Percentiles rank a stretch among this genome's conserved stretches.
Conservation (phyloP, 2,888 invertebrate species). For the Epirrita christyi region DNA sequence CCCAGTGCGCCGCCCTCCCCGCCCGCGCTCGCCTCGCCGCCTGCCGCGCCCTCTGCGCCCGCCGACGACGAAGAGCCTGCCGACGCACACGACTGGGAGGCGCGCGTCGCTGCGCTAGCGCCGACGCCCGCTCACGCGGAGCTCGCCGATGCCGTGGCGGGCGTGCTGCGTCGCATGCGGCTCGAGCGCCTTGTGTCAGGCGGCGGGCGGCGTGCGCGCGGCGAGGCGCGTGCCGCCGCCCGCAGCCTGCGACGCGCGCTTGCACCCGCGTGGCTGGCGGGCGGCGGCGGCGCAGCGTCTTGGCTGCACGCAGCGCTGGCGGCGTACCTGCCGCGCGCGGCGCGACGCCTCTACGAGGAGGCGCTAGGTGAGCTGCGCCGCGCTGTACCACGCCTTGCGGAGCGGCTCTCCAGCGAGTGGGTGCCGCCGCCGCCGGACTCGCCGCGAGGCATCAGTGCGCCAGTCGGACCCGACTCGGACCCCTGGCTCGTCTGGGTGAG, state of each 20-base stretch:
- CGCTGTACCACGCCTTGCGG: constrained; percentile 53
- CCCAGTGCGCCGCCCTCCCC: constrained; percentile 27
- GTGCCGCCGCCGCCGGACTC: constrained; percentile 21
- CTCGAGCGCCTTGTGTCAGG: constrained; percentile 49
- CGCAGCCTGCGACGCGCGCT: constrained; percentile 49
- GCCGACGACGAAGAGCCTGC: constrained; percentile 30
- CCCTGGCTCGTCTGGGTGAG: constrained; percentile 55
- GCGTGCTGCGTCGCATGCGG: constrained; percentile 49
- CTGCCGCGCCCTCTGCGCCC: constrained; percentile 27
- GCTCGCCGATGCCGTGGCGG: constrained; percentile 50
- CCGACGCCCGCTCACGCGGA: constrained; percentile 53
- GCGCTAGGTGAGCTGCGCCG: constrained; percentile 52
- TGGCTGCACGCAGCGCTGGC: constrained; percentile 56
- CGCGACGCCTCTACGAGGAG: constrained; percentile 52
- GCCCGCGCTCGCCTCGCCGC: constrained; percentile 16
- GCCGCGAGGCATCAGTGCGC: constrained; percentile 35
- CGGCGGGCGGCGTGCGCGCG: constrained; percentile 29
- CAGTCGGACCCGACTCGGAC: constrained; percentile 37
- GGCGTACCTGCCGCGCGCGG: constrained; percentile 45
- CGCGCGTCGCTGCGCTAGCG: constrained; percentile 51
- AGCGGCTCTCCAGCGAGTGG: constrained; percentile 44
- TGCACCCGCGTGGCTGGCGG: constrained; percentile 24
- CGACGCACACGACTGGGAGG: constrained; percentile 53
- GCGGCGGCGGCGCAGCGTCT: constrained; percentile 44
- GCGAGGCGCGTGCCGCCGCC: constrained; percentile 46